Conservation (phyloP, 2,888 invertebrate genomes). For the Epirrhoe tristata region DNA sequence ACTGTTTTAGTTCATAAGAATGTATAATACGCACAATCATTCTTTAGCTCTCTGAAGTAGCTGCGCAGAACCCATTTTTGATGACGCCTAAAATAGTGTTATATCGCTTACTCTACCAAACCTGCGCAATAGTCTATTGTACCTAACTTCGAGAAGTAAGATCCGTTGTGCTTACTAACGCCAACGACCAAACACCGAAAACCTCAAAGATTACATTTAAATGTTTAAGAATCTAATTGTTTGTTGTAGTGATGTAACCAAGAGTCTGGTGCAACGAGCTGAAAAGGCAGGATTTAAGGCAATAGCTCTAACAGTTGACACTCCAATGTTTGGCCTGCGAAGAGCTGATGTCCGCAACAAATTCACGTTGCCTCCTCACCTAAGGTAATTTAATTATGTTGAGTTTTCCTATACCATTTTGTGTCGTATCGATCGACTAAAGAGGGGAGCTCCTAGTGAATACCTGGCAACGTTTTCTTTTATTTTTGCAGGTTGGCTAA, state of each 20-base stretch:
- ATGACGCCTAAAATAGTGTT: too few species aligned
- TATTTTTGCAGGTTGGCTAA: conserved; percentile 90
- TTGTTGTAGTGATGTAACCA: conserved; percentile 86
- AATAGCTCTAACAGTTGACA: conserved; percentile 94
- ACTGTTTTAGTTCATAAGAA: not conserved
- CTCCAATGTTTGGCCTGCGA: conserved; percentile 93
- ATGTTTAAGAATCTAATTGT: not conserved
- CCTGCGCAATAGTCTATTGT: too few species aligned
- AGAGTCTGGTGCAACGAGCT: conserved; percentile 89
- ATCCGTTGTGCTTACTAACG: too few species aligned
- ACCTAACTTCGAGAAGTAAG: too few species aligned
- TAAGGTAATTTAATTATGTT: conserved; percentile 83
- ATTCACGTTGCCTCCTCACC: conserved; percentile 92
- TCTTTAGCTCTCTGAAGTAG: too few species aligned
- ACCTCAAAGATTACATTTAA: too few species aligned
- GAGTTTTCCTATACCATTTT: not conserved
- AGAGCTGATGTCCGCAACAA: conserved; percentile 93
- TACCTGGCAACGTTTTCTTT: not conserved
- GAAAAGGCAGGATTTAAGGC: conserved; percentile 95
- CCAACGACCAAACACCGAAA: not conserved
- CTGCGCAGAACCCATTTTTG: too few species aligned
- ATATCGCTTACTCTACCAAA: too few species aligned
- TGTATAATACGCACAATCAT: too few species aligned
- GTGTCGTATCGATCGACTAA: too few species aligned
- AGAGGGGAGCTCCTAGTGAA: not conserved